phyloP scores from a whole-genome alignment of 2,888 invertebrate species.

The Thalpophila matura region DNA sequence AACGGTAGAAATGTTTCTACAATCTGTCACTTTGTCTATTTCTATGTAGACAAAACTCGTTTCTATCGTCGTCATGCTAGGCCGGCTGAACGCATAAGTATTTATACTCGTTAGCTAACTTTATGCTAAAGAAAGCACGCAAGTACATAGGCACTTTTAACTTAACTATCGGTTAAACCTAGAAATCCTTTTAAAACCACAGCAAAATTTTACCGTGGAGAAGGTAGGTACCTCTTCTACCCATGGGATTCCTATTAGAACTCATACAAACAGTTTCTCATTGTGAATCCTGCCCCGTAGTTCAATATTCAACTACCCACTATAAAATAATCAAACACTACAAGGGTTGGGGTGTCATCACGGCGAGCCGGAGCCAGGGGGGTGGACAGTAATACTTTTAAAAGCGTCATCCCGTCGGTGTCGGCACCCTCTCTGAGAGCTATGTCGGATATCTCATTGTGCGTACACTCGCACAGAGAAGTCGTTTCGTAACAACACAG shows the following conservation, averaged over 20 bases:
- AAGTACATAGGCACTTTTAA: not conserved
- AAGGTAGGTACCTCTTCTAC: constrained; percentile 7
- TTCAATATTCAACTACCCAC: constrained; percentile 74
- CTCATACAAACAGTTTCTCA: constrained; percentile 64
- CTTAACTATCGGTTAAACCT: constrained; percentile 4
- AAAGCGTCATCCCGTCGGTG: constrained; percentile 82
- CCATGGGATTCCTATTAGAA: constrained; percentile 59
- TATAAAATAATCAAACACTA: constrained; percentile 77
- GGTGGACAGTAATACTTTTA: constrained; percentile 87
- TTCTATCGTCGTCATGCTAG: too few species aligned
- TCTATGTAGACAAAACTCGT: too few species aligned
- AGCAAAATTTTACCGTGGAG: constrained; percentile 11
- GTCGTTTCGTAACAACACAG: constrained; percentile 65
- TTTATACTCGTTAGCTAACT: constrained; percentile 10
- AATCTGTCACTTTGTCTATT: too few species aligned
- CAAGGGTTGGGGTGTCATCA: constrained; percentile 73
- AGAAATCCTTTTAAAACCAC: constrained; percentile 35
- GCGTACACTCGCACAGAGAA: constrained; percentile 76
- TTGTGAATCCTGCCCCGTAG: constrained; percentile 62
- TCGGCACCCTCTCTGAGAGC: constrained; percentile 76
- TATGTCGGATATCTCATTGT: constrained; percentile 82
- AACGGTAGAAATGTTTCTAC: too few species aligned
- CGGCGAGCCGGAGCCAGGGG: constrained; percentile 53
- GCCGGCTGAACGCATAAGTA: not conserved
- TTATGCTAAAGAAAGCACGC: constrained; percentile 8